phyloP scores from a whole-genome alignment of 2,888 invertebrate species.

The Cantharis rustica region DNA sequence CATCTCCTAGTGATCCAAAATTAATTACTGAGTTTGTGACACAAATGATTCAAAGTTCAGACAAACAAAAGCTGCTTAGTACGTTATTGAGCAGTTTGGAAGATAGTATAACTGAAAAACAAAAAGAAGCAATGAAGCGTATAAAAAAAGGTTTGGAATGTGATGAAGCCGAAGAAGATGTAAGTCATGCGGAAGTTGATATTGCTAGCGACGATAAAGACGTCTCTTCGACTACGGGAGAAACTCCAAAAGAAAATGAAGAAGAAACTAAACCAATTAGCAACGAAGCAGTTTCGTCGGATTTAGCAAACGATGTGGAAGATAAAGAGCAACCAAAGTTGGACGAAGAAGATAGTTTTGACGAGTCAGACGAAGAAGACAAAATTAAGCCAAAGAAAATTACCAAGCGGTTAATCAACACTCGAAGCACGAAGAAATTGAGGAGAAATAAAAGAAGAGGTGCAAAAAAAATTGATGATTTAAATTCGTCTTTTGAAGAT shows the following conservation, averaged over 20 bases:
- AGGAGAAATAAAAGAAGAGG: background rate
- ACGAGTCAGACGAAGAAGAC: background rate
- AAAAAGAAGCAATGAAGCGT: constrained; percentile 62
- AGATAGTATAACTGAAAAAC: constrained; percentile 41
- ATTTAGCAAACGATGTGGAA: constrained; percentile 7
- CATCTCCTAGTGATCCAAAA: constrained; percentile 38
- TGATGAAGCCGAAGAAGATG: constrained; percentile 52
- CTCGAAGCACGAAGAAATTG: background rate
- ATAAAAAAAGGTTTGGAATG: constrained; percentile 63
- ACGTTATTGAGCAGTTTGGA: constrained; percentile 45
- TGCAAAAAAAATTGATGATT: background rate
- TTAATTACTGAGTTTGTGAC: constrained; percentile 45
- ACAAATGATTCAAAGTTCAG: constrained; percentile 42
- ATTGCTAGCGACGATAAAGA: constrained; percentile 11
- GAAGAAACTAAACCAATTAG: constrained; percentile 21
- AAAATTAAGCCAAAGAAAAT: background rate
- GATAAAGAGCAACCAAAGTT: background rate
- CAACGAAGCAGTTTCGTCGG: background rate
- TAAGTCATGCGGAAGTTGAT: constrained; percentile 47
- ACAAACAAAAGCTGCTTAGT: constrained; percentile 41
- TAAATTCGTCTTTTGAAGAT: constrained; percentile 6
- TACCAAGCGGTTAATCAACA: background rate
- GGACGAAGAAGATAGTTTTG: background rate
- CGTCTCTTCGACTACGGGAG: constrained; percentile 4
- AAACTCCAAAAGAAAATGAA: background rate